A percentile compares a stretch with the other conserved stretches of the same genome.
phyloP scores from a whole-genome alignment of 1,140 invertebrate genomes.

The Pygmarrhopalites habei region DNA sequence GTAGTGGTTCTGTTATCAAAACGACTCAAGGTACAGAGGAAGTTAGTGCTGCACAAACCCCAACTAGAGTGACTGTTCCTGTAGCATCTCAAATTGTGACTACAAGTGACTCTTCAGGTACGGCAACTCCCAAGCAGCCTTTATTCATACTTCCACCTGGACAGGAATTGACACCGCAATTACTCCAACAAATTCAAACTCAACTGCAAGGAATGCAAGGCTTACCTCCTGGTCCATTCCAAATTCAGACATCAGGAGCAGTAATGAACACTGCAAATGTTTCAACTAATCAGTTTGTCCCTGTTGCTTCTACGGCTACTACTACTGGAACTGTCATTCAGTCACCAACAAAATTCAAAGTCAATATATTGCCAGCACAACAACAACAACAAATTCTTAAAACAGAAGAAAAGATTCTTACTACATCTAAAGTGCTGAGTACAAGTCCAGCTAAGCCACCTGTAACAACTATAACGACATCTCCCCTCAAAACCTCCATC shows the following conservation, averaged over 20 bases:
- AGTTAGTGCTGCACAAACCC: slow-evolving; percentile 47
- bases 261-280: neutral
- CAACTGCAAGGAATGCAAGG: slow-evolving; percentile 2
- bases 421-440: no score
- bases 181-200: slow-evolving; percentile 2
- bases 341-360: no score
- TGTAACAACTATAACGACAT: no score
- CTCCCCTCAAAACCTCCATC: no score
- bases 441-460: no score
- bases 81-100: neutral
- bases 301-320: no score
- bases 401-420: no score
- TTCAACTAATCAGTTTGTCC: neutral
- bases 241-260: neutral
- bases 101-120: neutral
- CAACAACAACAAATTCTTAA: neutral
- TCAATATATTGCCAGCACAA: neutral
- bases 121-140: neutral
- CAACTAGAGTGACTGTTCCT: neutral
- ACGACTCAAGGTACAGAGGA: slow-evolving; percentile 24
- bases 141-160: neutral
- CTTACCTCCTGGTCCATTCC: slow-evolving; percentile 3
- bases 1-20: no score
- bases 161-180: neutral
- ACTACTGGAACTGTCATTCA: no score